Evolutionary conservation across 1,140 invertebrate species (phyloP), one percentile per base, ranked within the genome.

Genomic region (Papilio machaon): DNA sequence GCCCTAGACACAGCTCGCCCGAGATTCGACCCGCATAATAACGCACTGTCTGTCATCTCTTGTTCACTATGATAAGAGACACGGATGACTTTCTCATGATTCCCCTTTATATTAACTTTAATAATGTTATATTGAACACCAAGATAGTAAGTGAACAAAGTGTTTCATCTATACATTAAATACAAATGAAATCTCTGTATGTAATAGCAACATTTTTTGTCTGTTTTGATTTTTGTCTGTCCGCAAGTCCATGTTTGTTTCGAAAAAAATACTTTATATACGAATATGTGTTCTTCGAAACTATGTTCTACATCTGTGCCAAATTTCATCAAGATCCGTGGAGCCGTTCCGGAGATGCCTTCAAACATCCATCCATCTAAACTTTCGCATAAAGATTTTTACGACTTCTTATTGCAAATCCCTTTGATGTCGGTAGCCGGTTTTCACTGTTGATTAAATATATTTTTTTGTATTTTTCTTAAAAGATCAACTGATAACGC

Each of bases 1-100:
- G 49, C 49, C 15, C 49, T 52, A 19, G n/a, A 19, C 58, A 19
- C n/a, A 60, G 58, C 60, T 23, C 60, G 23, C 23, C 19, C 9
- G 60, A 64, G 60, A 64, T 64, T 64, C 23, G 23, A 64, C 11
- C 60, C 13, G 9, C 19, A 9, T 30, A 23, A 23, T 2, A 64
- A 64, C 23, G 60, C 49, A 52, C 10, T 23, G 60, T 64, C 60
- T 64, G 23, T 64, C 19, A 64, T 64, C 60, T 64, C 60, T 64
- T 30, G 11, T 64, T 64, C 60, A 60, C 58, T 30, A 19, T 13
- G 60, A 64, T 64, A 64, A 64, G 15, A 30, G 60, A 30, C 7
- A 30, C 0, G 10, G 23, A 64, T 64, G 60, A 64, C 60, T 30
- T 23, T 11, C 23, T 64, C 11, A 35, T 64, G 54, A n/a, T 64